Conservation (phyloP, 2,797 vertebrate genomes). For the Anomalospiza imberbis region DNA sequence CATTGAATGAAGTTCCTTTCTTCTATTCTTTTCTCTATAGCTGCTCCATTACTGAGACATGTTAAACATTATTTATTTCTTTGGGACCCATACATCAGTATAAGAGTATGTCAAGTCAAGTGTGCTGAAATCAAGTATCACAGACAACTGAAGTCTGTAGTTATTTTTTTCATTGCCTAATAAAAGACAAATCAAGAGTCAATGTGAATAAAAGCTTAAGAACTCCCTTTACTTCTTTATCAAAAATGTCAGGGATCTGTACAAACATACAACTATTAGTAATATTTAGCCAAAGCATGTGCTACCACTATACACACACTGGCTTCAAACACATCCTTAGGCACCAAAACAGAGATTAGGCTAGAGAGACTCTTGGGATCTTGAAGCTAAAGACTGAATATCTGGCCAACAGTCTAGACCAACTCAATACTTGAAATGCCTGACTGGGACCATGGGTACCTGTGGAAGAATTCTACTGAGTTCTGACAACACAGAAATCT, state of each 20-base stretch:
- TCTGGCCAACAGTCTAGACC: neutral
- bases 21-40: neutral
- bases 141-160: constrained; percentile 35
- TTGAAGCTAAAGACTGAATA: neutral
- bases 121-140: neutral
- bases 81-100: neutral
- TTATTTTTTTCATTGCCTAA: constrained; percentile 68
- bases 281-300: neutral
- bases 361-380: neutral
- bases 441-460: neutral
- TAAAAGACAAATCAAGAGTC: neutral
- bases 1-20: neutral
- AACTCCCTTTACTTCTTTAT: neutral
- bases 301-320: neutral
- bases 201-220: neutral
- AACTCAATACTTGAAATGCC: neutral
- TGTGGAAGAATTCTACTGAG: neutral
- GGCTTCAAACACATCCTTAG: neutral
- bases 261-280: neutral
- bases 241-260: neutral
- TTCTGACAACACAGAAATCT: neutral
- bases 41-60: neutral
- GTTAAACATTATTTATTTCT: neutral
- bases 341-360: neutral
- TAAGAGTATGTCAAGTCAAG: neutral